A percentile compares a stretch with the other conserved stretches of the same genome.
Conservation (phyloP, 2,797 vertebrate genomes). For the Xenops minutus region DNA sequence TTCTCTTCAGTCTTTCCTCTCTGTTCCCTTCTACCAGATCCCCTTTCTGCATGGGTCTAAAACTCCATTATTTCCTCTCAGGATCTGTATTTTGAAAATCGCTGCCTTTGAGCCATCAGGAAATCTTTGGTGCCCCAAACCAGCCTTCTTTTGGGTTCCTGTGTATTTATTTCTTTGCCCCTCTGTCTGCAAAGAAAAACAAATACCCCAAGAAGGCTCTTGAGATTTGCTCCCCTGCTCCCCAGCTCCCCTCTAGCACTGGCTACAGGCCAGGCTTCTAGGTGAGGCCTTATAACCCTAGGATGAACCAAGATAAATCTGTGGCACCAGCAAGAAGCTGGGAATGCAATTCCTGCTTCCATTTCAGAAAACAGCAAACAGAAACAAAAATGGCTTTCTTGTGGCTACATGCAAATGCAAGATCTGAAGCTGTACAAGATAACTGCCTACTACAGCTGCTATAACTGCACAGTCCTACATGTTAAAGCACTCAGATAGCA, state of each 20-base stretch:
- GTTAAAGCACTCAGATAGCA: not conserved
- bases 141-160: not conserved
- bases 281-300: constrained; percentile 36
- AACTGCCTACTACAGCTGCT: not conserved
- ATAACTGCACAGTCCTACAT: not conserved
- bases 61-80: not conserved
- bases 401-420: not conserved
- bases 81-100: not conserved
- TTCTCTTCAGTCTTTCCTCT: not conserved
- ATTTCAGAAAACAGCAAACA: not conserved
- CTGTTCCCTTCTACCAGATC: not conserved
- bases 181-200: constrained; percentile 48
- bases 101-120: not conserved
- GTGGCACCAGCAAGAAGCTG: not conserved
- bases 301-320: constrained; percentile 64
- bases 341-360: not conserved
- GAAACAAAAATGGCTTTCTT: not conserved
- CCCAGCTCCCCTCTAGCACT: constrained; percentile 25
- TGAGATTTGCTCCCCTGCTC: constrained; percentile 55
- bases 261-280: constrained; percentile 60
- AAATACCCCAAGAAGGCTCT: constrained; percentile 52
- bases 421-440: not conserved
- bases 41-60: not conserved
- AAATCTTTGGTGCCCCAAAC: not conserved
- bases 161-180: constrained; percentile 28